phyloP scores from a whole-genome alignment of 2,113 vertebrate species.

The Hucho hucho region DNA sequence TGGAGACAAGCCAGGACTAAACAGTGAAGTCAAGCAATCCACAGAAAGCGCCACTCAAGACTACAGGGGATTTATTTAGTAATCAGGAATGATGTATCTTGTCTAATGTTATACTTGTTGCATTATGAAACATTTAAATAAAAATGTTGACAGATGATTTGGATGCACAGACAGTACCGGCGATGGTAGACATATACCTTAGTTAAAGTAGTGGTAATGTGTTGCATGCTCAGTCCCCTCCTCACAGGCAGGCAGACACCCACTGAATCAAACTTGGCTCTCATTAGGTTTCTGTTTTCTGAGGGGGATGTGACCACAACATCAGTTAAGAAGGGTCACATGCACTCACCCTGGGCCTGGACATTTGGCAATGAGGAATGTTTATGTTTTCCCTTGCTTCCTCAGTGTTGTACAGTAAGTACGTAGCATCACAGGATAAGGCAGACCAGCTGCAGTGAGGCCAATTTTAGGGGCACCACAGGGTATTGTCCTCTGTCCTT shows the following conservation, averaged over 20 bases:
- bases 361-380: neutral
- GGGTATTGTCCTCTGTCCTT: neutral
- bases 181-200: neutral
- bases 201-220: neutral
- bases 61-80: no score
- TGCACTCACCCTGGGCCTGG: neutral
- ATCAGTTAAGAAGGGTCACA: neutral
- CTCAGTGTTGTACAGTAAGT: neutral
- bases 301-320: neutral
- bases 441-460: neutral
- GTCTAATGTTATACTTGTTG: no score
- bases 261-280: slow-evolving; percentile 9
- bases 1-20: neutral
- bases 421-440: neutral
- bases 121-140: no score
- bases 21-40: no score
- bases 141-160: neutral
- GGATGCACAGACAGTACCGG: neutral
- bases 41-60: no score
- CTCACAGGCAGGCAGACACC: neutral
- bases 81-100: no score
- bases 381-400: neutral
- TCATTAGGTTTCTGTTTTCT: neutral
- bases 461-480: neutral
- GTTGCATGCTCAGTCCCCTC: neutral